Percentiles rank a stretch among this genome's conserved stretches.
These are phyloP conservation scores for Pagetopsis macropterus DNA, from an alignment of 2,797 vertebrate genomes.

Conservation along the genomic window DNA sequence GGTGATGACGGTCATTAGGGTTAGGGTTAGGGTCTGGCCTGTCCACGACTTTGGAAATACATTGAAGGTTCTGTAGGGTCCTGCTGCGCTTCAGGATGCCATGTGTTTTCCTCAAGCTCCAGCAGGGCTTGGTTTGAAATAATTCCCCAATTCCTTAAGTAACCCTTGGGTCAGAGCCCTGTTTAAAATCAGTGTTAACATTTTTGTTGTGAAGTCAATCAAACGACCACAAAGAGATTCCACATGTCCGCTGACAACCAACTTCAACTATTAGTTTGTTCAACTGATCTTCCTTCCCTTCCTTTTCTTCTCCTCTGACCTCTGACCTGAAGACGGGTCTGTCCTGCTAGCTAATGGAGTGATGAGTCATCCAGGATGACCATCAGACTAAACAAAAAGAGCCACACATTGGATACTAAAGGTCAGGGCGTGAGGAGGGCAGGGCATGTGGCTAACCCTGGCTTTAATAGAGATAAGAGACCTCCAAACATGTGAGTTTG, in stretches of 20 bases:
- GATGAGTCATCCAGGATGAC: conserved; percentile 35
- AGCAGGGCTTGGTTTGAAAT: not conserved
- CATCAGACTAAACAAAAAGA: conserved; percentile 57
- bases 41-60: not conserved
- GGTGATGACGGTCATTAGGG: not conserved
- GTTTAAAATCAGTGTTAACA: too few relatives aligned
- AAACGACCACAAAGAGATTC: too few relatives aligned
- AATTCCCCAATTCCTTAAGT: not conserved
- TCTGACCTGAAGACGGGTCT: conserved; percentile 37
- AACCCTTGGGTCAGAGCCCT: too few relatives aligned
- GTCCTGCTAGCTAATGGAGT: conserved; percentile 43
- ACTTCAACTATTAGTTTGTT: not conserved
- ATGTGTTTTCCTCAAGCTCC: not conserved
- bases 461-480: not conserved
- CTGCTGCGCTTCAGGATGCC: not conserved
- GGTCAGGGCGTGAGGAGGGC: conserved; percentile 8
- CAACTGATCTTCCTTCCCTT: conserved; percentile 15
- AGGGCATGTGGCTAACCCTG: not conserved
- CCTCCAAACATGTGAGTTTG: not conserved
- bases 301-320: conserved; percentile 30
- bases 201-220: too few relatives aligned
- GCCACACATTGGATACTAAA: not conserved
- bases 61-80: not conserved
- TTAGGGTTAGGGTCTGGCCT: not conserved
- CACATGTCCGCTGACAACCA: not conserved